Conservation (phyloP, 1,140 invertebrate species). For the Alviniconcha marisindica region DNA sequence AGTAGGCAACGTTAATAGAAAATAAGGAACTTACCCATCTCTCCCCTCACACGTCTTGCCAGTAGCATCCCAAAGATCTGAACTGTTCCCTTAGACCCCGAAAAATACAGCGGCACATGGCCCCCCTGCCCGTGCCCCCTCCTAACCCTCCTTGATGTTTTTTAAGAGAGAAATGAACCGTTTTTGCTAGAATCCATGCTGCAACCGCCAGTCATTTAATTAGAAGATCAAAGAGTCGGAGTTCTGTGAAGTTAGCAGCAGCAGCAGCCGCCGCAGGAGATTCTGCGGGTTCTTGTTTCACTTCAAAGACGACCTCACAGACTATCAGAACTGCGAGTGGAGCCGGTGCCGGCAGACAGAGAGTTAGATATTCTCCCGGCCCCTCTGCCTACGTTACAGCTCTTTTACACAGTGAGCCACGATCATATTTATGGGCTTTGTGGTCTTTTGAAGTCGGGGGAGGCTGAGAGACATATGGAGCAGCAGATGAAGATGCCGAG, state of each 20-base stretch:
- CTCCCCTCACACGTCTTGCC: slow-evolving; percentile 27
- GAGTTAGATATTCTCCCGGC: not conserved
- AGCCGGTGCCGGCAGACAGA: slow-evolving; percentile 22
- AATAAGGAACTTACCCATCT: too few species aligned
- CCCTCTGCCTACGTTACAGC: slow-evolving; percentile 11
- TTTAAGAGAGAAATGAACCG: slow-evolving; percentile 34
- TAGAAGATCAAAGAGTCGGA: slow-evolving; percentile 52
- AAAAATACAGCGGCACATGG: slow-evolving; percentile 26
- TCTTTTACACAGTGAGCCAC: slow-evolving; percentile 26
- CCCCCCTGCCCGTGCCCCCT: not conserved
- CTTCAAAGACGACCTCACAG: slow-evolving; percentile 52
- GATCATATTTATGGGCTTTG: slow-evolving; percentile 43
- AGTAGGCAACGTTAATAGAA: too few species aligned
- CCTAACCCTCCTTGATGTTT: slow-evolving; percentile 3
- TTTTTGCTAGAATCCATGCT: slow-evolving; percentile 44
- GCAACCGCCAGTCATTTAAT: slow-evolving; percentile 55
- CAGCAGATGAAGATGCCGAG: not conserved
- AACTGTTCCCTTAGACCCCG: slow-evolving; percentile 20
- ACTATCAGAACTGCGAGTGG: slow-evolving; percentile 31
- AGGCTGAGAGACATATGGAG: slow-evolving; percentile 44
- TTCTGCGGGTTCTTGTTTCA: slow-evolving; percentile 50
- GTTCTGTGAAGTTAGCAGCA: slow-evolving; percentile 45
- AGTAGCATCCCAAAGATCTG: slow-evolving; percentile 15
- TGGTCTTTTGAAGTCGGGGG: slow-evolving; percentile 38
- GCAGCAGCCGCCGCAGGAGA: slow-evolving; percentile 40